Base-by-base conservation (phyloP, 2,888 invertebrate species). In the Tetranychus piercei region DNA sequence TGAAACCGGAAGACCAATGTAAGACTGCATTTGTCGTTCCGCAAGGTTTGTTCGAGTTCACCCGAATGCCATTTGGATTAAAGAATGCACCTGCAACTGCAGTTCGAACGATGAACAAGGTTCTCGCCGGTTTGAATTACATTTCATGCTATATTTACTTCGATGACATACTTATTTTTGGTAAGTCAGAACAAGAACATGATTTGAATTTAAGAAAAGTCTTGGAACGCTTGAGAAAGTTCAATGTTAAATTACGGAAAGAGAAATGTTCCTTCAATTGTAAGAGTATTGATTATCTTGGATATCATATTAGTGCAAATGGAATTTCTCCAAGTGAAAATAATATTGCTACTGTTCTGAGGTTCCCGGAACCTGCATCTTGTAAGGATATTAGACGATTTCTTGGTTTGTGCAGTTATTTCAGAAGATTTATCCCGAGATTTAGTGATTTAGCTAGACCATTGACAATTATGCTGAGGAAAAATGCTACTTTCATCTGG, bases 361-460 rank as follows among this genome's bases (percentile, higher is more conserved):
- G 34, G 34, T 34, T 34, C 34, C 34, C 34, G 34, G 34, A 34
- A 34, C 34, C 34, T 34, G 34, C 2, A 34, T 4, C 4, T 34
- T 34, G 34, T 34, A 34, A 34, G 4, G 34, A 34, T 4, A 34
- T 34, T 2, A 34, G 34, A 3, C 2, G 4, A 4, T 34, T 34
- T 34, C 34, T 34, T 34, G 34, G 34, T 2, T 34, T 34, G 34
- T 34, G 34, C 4, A 34, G 34, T 4, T 34, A 34, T 34, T 34
- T 34, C 3, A 1, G 34, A 3, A 34, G 34, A 34, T 34, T 34
- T 78, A 77, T 82, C 6, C 11, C 20, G 1, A 23, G 6, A 6
- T 64, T 64, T 20, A 9, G 73, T 7, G 20, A 70, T 44, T 73
- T 75, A 6, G 73, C 75, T 9, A 45, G 67, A 11, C 75, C 75